Conservation (phyloP, 2,113 vertebrate genomes). For the Emydura subglobosa region DNA sequence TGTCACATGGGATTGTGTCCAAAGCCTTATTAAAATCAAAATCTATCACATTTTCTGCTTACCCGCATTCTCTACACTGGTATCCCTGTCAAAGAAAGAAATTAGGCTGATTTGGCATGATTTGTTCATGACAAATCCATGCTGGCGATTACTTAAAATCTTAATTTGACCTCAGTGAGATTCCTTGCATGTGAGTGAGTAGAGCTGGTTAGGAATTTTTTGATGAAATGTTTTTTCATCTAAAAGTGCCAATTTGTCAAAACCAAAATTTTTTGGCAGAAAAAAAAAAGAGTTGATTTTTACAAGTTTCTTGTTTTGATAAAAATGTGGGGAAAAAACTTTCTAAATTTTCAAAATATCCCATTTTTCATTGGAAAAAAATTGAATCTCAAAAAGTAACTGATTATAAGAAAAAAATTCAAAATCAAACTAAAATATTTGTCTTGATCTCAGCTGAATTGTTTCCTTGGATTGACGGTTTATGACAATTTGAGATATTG, state of each 20-base stretch:
- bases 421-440: neutral
- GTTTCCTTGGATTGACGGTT: neutral
- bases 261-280: too few relatives aligned
- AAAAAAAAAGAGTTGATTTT: too few relatives aligned
- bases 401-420: neutral
- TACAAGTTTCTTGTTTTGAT: too few relatives aligned
- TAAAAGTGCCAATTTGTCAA: too few relatives aligned
- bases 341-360: neutral
- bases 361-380: neutral
- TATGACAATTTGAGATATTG: slow-evolving; percentile 11
- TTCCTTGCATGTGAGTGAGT: neutral
- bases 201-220: neutral
- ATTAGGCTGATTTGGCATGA: neutral
- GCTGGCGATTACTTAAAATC: neutral
- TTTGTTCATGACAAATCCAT: neutral
- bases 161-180: neutral
- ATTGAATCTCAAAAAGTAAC: neutral
- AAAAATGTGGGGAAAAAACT: neutral
- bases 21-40: neutral
- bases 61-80: neutral
- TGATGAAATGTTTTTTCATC: too few relatives aligned
- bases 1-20: neutral
- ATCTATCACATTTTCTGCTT: neutral
- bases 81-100: neutral
- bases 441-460: neutral